Evolutionary conservation across 1,140 invertebrate species (phyloP), one percentile per base, ranked within the genome.

Genomic region (Drosophila nikananu): DNA sequence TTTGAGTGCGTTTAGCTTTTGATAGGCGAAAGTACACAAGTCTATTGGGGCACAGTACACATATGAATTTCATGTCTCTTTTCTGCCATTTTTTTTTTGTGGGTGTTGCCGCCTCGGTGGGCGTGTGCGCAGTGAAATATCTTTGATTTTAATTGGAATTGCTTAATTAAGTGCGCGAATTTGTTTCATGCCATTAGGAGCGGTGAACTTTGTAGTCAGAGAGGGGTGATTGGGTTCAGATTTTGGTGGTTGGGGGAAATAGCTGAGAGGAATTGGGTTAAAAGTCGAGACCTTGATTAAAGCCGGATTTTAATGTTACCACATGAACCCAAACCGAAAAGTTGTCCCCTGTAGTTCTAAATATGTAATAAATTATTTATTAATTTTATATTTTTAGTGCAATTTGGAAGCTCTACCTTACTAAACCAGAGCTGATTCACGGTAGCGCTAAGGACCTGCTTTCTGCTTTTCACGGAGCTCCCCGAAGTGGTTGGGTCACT

Each of bases 1-100:
- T 86, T 86, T 83, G 83, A 86, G 84, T 89, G 72, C 77, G 84
- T 89, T 89, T 79, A 89, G 80, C 62, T 73, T 80, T 82, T 89
- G 83, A 87, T 86, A 83, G 83, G 83, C 83, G 84, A 86, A 86
- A 86, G 83, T 89, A 62, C 64, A 73, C 54, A 51, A 42, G 71
- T 73, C 67, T 73, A 73, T 73, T 52, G 3, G 44, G 54, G 30
- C 42, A 46, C 58, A 55, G 60, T 80, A 46, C 67, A 77, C 67
- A 81, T 65, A 55, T 48, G 54, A 44, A n/a, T 54, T 46, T 71
- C 49, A 55, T 64, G 52, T 67, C 67, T 67, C 39, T 49, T 42
- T 59, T 21, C 15, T 10, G 19, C 9, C 5, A 15, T 13, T 60
- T 35, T 44, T 13, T 60, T 35, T 44, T 67, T 46, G 83, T 83